phyloP scores from a whole-genome alignment of 1,140 invertebrate genomes.

The Belonocnema kinseyi region DNA sequence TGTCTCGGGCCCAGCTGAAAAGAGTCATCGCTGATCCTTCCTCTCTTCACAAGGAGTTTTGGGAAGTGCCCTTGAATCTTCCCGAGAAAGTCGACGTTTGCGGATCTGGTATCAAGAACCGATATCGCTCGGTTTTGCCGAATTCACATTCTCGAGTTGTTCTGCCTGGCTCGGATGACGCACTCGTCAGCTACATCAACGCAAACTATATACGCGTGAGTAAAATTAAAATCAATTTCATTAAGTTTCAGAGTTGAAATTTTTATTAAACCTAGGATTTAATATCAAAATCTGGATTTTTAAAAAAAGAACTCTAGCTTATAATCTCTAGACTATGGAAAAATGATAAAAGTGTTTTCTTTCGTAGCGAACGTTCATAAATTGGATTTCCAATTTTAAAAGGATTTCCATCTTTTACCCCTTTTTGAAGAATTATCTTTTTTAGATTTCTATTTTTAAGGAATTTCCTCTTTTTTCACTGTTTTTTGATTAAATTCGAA shows the following conservation, averaged over 20 bases:
- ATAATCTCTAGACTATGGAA: too few relatives aligned
- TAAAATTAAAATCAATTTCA: slow-evolving; percentile 22
- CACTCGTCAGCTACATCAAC: slow-evolving; percentile 85
- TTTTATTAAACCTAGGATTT: too few relatives aligned
- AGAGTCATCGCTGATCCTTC: slow-evolving; percentile 78
- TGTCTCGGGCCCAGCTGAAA: slow-evolving; percentile 83
- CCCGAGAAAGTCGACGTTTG: slow-evolving; percentile 91
- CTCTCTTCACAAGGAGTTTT: slow-evolving; percentile 90
- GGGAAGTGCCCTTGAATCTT: slow-evolving; percentile 93
- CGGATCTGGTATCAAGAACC: slow-evolving; percentile 92
- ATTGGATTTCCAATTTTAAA: too few relatives aligned
- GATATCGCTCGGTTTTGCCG: slow-evolving; percentile 92
- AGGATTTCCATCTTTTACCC: too few relatives aligned
- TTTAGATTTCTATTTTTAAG: too few relatives aligned
- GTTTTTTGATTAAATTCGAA: too few relatives aligned
- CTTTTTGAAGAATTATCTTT: too few relatives aligned
- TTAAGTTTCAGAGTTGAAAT: not conserved
- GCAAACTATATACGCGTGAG: slow-evolving; percentile 90
- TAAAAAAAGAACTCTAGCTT: too few relatives aligned
- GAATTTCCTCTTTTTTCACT: too few relatives aligned
- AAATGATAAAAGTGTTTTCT: too few relatives aligned
- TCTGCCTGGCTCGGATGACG: slow-evolving; percentile 77
- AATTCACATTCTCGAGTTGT: slow-evolving; percentile 89
- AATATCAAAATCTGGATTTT: too few relatives aligned
- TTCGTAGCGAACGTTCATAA: too few relatives aligned